Evolutionary conservation across 2,797 vertebrate species (phyloP).

Genomic region (Typhlichthys subterraneus): DNA sequence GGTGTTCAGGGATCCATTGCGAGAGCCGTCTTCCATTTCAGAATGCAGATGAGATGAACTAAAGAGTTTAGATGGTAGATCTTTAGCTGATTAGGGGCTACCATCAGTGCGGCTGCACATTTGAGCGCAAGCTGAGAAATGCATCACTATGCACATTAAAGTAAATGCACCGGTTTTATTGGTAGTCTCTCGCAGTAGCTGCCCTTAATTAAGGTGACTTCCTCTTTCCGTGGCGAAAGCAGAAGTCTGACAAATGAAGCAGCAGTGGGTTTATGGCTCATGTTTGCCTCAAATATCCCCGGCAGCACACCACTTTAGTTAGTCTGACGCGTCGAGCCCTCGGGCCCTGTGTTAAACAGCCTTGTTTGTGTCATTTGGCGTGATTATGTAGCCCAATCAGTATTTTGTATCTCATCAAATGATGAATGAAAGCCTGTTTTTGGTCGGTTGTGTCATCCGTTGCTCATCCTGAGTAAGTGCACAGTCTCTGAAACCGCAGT

Average conservation of each 20-base stretch:
- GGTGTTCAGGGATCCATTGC: constrained; percentile 6
- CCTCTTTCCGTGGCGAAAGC: constrained; percentile 34
- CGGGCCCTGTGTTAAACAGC: constrained; percentile 1
- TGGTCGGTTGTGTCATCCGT: constrained; percentile 6
- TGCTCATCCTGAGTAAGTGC: background rate
- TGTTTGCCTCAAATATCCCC: constrained; percentile 4
- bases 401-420: too few relatives aligned
- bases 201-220: constrained; percentile 27
- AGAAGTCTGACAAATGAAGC: constrained; percentile 14
- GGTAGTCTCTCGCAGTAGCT: background rate
- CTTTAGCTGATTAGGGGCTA: constrained; percentile 22
- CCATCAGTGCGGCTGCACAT: constrained; percentile 1
- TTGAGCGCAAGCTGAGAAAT: background rate
- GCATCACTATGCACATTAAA: background rate
- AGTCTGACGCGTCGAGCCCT: background rate
- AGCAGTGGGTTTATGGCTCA: constrained; percentile 1
- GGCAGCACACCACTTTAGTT: background rate
- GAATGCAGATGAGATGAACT: constrained; percentile 18
- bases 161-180: constrained; percentile 2
- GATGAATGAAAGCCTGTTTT: background rate
- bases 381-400: too few relatives aligned
- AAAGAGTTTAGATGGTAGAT: constrained; percentile 6
- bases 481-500: too few relatives aligned
- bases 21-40: constrained; percentile 34
- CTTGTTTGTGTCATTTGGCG: too few relatives aligned